A percentile compares a stretch with the other conserved stretches of the same genome.
Evolutionary conservation across 2,113 vertebrate species (phyloP).

Genomic region (Malurus elegans): DNA sequence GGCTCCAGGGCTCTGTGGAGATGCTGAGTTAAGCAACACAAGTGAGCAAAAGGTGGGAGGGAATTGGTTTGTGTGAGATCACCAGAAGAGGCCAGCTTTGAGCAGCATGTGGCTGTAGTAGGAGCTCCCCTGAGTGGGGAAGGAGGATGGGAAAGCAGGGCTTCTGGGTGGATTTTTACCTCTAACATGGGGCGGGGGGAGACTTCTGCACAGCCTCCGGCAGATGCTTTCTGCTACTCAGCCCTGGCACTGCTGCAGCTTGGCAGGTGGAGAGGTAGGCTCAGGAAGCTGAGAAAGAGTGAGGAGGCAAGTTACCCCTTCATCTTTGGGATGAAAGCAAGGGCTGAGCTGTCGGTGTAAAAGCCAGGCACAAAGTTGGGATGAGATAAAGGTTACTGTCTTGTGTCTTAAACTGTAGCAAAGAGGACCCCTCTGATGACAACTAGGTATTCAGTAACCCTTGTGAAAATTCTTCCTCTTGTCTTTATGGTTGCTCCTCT

Average conservation of each 20-base stretch:
- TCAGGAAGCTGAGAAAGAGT: neutral
- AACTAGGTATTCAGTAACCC: neutral
- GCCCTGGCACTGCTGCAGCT: neutral
- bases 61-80: neutral
- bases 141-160: neutral
- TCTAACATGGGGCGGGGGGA: fast-evolving
- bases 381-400: neutral
- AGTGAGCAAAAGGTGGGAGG: neutral
- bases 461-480: neutral
- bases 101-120: neutral
- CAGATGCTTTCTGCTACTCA: neutral
- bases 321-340: neutral
- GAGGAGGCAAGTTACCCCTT: neutral
- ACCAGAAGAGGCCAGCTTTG: neutral
- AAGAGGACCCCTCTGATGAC: neutral
- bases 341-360: neutral
- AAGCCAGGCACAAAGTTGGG: neutral
- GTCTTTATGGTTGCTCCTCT: neutral
- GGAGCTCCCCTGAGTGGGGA: neutral
- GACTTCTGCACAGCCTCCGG: neutral
- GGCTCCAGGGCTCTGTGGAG: neutral
- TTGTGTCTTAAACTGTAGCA: neutral
- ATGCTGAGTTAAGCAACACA: neutral
- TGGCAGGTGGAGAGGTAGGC: neutral
- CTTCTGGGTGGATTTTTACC: neutral